phyloP scores from a whole-genome alignment of 2,888 invertebrate genomes.

The Balanococcus diminutus region DNA sequence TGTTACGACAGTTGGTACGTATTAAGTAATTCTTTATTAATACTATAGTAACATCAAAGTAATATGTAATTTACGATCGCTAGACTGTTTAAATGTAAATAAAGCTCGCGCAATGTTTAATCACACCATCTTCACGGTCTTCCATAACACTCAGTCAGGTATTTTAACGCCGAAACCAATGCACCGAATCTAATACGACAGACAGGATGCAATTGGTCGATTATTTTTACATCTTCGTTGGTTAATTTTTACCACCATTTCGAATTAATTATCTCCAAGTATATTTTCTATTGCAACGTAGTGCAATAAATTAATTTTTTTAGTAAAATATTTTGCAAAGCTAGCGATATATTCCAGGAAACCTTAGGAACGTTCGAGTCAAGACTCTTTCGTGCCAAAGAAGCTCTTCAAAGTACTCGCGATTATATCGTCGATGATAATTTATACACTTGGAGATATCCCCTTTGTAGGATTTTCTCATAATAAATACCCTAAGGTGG shows the following conservation, averaged over 20 bases:
- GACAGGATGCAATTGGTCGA: background rate
- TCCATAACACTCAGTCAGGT: background rate
- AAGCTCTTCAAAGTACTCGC: conserved; percentile 21
- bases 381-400: background rate
- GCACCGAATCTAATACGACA: background rate
- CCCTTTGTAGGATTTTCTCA: background rate
- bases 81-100: background rate
- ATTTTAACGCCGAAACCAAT: conserved; percentile 27
- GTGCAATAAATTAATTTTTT: background rate
- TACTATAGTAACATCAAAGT: background rate
- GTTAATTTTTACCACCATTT: background rate
- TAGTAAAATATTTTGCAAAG: background rate
- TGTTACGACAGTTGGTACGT: conserved; percentile 61
- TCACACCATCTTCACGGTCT: conserved; percentile 11
- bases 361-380: background rate
- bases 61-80: conserved; percentile 7
- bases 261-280: background rate
- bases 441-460: background rate
- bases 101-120: background rate
- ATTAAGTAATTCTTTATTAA: background rate
- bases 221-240: background rate
- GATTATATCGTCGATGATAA: background rate
- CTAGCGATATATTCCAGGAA: background rate
- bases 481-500: background rate
- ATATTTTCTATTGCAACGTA: background rate